Conservation (phyloP, 2,113 vertebrate genomes). For the Leucopsar rothschildi region DNA sequence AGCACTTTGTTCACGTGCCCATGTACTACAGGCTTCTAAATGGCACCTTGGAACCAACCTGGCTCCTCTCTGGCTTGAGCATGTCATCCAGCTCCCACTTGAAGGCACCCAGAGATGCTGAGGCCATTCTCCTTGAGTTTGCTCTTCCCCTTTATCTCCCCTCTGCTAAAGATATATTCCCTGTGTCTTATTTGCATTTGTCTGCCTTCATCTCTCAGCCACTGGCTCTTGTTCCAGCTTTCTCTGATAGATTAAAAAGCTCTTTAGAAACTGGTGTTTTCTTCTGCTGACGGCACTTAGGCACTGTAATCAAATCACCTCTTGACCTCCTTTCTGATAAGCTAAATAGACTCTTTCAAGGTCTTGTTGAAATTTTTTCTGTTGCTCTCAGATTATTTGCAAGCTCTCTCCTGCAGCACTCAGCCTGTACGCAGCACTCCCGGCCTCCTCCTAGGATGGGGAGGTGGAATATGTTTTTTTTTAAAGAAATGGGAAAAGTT, state of each 20-base stretch:
- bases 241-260: conserved; percentile 52
- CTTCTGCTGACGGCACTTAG: conserved; percentile 20
- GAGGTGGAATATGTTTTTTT: neutral
- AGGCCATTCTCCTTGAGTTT: conserved; percentile 35
- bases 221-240: neutral
- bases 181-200: conserved; percentile 46
- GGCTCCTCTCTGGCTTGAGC: neutral
- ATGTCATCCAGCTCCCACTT: neutral
- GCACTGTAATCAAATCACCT: conserved; percentile 62
- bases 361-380: conserved; percentile 5
- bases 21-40: neutral
- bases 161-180: conserved; percentile 27
- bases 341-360: conserved; percentile 53
- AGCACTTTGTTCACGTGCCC: neutral
- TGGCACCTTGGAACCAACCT: neutral
- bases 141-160: conserved; percentile 13
- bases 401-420: neutral
- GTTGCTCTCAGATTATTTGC: conserved; percentile 35
- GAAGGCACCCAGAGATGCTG: neutral
- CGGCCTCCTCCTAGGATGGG: rapidly evolving
- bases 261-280: conserved; percentile 53
- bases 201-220: conserved; percentile 34
- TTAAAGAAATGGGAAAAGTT: neutral
- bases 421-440: neutral
- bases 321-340: conserved; percentile 59